Percentiles rank a stretch among this genome's conserved stretches.
phyloP scores from a whole-genome alignment of 2,797 vertebrate species.

The Pteropus rufus region DNA sequence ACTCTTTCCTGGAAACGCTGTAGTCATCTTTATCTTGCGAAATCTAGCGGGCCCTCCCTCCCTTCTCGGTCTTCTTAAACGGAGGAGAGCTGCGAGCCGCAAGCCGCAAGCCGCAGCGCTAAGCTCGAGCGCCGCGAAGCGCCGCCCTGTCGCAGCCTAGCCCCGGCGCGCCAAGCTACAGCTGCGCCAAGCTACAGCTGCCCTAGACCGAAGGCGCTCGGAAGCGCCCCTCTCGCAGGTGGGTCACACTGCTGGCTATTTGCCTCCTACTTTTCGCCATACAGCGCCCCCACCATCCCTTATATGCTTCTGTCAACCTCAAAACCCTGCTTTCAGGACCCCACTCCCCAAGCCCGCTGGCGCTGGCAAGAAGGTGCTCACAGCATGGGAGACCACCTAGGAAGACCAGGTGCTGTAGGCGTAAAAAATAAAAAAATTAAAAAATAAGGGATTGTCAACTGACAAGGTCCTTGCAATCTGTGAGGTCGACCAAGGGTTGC shows the following conservation, averaged over 20 bases:
- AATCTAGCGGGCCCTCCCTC: slow-evolving; percentile 57
- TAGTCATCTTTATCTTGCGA: slow-evolving; percentile 71
- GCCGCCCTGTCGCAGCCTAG: background rate
- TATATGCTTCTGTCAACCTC: background rate
- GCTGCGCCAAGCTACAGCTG: background rate
- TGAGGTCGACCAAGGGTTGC: too few species aligned
- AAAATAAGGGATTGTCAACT: too few species aligned
- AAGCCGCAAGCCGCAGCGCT: rapidly evolving
- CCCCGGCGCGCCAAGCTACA: background rate
- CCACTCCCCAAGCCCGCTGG: background rate
- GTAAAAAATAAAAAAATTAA: too few species aligned
- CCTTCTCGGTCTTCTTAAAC: slow-evolving; percentile 43
- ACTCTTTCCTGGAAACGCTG: slow-evolving; percentile 75
- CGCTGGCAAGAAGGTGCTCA: background rate
- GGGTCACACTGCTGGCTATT: slow-evolving; percentile 2
- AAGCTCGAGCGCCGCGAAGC: background rate
- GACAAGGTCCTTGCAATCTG: too few species aligned
- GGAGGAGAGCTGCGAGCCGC: background rate
- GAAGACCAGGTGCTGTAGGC: too few species aligned
- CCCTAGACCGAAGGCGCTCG: background rate
- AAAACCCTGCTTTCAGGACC: background rate
- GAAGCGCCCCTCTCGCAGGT: slow-evolving; percentile 48
- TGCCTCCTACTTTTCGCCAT: background rate
- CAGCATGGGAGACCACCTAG: too few species aligned
- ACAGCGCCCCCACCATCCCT: background rate